A percentile compares a stretch with the other conserved stretches of the same genome.
Conservation (phyloP, 37 sponge, comb jelly and placozoan species). For the Aplysina aerophoba region DNA sequence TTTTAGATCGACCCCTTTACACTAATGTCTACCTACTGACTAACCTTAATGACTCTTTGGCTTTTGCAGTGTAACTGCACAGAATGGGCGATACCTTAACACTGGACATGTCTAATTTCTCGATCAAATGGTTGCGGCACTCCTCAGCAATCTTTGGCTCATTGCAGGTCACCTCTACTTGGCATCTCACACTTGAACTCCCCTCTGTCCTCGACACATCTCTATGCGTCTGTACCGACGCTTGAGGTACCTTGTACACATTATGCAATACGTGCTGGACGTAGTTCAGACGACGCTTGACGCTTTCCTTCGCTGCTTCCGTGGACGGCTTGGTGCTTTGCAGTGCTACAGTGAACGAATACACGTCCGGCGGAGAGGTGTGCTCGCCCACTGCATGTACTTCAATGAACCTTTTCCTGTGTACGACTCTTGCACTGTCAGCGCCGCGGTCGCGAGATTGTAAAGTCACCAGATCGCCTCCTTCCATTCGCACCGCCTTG, state of each 20-base stretch:
- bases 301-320: conserved; percentile 21
- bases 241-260: background rate
- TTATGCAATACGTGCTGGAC: conserved; percentile 18
- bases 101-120: conserved; percentile 22
- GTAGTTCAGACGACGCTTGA: conserved; percentile 11
- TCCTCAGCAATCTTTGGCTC: background rate
- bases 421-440: too few species aligned
- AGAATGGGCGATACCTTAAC: conserved; percentile 6
- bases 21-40: too few species aligned
- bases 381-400: conserved; percentile 19
- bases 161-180: background rate
- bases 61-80: background rate
- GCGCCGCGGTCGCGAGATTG: too few species aligned
- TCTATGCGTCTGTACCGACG: background rate
- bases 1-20: too few species aligned
- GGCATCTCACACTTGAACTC: background rate
- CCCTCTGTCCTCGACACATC: background rate
- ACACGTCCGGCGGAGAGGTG: conserved; percentile 3
- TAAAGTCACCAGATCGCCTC: too few species aligned
- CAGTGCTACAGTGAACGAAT: background rate
- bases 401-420: background rate
- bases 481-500: too few species aligned
- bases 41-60: conserved; percentile 10
- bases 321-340: background rate
- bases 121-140: background rate